Conservation (phyloP, 2,797 vertebrate genomes). For the Neoniphon sammara region DNA sequence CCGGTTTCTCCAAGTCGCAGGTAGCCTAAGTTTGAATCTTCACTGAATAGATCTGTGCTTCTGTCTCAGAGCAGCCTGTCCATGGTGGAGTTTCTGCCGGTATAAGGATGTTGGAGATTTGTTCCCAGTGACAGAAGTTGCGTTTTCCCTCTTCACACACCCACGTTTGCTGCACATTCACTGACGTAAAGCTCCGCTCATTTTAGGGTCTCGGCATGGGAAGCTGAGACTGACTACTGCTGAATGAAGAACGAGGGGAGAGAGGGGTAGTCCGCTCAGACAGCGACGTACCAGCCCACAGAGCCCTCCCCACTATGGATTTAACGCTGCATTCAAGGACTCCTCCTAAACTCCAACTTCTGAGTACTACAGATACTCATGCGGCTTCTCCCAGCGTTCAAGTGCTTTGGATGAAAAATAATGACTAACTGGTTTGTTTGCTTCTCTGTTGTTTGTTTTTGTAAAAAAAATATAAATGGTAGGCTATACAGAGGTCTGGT, state of each 20-base stretch:
- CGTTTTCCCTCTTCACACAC: background rate
- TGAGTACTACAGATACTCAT: too few relatives aligned
- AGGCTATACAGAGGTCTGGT: too few relatives aligned
- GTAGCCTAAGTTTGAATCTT: slow-evolving; percentile 33
- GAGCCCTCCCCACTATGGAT: too few relatives aligned
- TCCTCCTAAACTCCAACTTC: background rate
- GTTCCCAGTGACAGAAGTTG: background rate
- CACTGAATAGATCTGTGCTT: background rate
- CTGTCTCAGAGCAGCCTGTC: background rate
- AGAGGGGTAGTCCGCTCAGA: background rate
- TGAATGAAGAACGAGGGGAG: background rate
- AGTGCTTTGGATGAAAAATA: too few relatives aligned
- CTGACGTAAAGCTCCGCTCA: background rate
- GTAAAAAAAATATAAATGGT: too few relatives aligned
- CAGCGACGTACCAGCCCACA: background rate
- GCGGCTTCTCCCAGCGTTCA: too few relatives aligned
- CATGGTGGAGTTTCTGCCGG: background rate
- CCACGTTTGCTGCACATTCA: background rate
- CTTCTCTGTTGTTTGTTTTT: too few relatives aligned
- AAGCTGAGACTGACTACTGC: background rate
- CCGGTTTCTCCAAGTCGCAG: background rate
- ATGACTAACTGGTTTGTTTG: too few relatives aligned
- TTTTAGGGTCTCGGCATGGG: background rate
- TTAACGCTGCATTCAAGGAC: slow-evolving; percentile 52
- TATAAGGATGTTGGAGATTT: background rate